A percentile compares a stretch with the other conserved stretches of the same genome.
Conservation (phyloP, 2,113 vertebrate genomes). For the Tor tambroides region DNA sequence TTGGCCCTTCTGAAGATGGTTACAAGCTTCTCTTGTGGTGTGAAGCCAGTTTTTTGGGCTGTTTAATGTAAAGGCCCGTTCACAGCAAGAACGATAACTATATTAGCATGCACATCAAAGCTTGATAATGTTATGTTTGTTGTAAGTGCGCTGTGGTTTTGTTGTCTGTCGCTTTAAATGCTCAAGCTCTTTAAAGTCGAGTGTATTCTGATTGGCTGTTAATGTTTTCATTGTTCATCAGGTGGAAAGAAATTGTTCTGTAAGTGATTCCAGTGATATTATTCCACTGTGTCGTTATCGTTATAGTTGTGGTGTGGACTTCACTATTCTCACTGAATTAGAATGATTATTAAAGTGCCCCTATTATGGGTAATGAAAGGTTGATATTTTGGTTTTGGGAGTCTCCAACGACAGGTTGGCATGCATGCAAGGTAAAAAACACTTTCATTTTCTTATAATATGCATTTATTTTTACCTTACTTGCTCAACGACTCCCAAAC, state of each 20-base stretch:
- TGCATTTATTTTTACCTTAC: too few relatives aligned
- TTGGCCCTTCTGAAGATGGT: background rate
- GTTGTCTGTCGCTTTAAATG: background rate
- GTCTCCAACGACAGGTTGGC: too few relatives aligned
- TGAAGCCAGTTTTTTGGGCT: background rate
- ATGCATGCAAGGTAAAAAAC: too few relatives aligned
- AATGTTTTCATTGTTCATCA: background rate
- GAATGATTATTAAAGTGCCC: too few relatives aligned
- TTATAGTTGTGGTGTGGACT: too few relatives aligned
- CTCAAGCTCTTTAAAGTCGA: background rate
- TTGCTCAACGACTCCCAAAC: too few relatives aligned
- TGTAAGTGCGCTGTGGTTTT: background rate
- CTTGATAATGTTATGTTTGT: background rate
- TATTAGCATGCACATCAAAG: background rate
- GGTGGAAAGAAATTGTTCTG: background rate
- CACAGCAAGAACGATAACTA: background rate
- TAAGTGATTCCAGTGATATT: background rate
- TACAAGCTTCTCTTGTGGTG: background rate
- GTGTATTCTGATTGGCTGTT: background rate
- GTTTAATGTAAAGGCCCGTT: background rate
- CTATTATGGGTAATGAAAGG: too few relatives aligned
- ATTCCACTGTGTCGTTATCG: background rate
- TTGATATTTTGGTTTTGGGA: too few relatives aligned
- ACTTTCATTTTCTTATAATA: too few relatives aligned
- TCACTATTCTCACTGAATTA: too few relatives aligned